Percentiles rank a stretch among this genome's conserved stretches.
These are phyloP conservation scores for Teleopsis dalmanni DNA, from an alignment of 1,140 invertebrate species.

Conservation along the genomic window DNA sequence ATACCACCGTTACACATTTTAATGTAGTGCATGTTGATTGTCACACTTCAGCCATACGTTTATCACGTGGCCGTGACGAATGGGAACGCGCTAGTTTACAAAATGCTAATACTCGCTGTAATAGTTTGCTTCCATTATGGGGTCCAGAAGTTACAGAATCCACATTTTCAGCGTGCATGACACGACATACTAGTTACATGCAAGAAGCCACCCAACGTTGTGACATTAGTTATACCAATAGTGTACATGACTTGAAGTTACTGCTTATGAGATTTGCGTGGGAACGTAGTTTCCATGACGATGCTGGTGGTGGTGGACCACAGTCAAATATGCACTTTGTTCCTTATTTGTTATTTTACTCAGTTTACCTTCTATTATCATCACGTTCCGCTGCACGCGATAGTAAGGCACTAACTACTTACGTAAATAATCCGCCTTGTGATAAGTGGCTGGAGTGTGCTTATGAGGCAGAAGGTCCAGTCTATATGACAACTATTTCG, in stretches of 20 bases:
- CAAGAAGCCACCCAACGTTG: constrained; percentile 79
- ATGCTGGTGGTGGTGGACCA: constrained; percentile 91
- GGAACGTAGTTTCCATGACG: constrained; percentile 93
- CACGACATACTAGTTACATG: constrained; percentile 78
- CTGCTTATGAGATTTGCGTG: constrained; percentile 83
- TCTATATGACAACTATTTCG: constrained; percentile 77
- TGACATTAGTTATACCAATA: constrained; percentile 81
- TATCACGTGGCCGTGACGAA: constrained; percentile 74
- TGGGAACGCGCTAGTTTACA: constrained; percentile 97
- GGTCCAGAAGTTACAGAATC: constrained; percentile 92
- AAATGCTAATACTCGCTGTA: constrained; percentile 96
- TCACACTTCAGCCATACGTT: constrained; percentile 87
- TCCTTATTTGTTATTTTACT: constrained; percentile 90
- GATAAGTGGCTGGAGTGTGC: constrained; percentile 68
- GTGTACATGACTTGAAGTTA: constrained; percentile 90
- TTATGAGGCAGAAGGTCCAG: constrained; percentile 82
- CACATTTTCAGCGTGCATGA: constrained; percentile 87
- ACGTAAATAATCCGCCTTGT: constrained; percentile 54
- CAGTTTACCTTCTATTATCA: constrained; percentile 68
- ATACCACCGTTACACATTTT: constrained; percentile 95
- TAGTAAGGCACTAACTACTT: constrained; percentile 61
- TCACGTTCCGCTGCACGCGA: constrained; percentile 51
- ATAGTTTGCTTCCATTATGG: constrained; percentile 92
- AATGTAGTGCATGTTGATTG: constrained; percentile 98
- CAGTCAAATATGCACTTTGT: constrained; percentile 96